Conservation (phyloP, 2,888 invertebrate genomes). For the Agriotes lineatus region DNA sequence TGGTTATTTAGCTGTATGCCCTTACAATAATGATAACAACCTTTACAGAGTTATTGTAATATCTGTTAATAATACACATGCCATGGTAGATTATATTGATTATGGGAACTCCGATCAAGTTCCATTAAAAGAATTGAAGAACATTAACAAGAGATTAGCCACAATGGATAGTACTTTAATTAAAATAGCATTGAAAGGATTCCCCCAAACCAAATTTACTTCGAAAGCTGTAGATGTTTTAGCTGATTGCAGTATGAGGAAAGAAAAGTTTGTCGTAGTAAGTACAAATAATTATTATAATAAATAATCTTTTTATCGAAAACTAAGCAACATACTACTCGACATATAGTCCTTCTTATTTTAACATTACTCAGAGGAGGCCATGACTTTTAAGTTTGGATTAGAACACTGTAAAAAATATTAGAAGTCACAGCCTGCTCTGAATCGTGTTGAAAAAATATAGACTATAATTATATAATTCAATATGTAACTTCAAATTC, state of each 20-base stretch:
- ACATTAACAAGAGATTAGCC: slow-evolving; percentile 52
- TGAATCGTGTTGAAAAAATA: no score
- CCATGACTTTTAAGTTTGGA: no score
- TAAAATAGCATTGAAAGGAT: slow-evolving; percentile 46
- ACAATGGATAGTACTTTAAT: slow-evolving; percentile 46
- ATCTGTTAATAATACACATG: slow-evolving; percentile 43
- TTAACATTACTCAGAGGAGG: no score
- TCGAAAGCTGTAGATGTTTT: slow-evolving; percentile 34
- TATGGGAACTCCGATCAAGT: slow-evolving; percentile 51
- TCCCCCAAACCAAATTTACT: slow-evolving; percentile 36
- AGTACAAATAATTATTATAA: no score
- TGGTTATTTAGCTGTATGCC: slow-evolving; percentile 54
- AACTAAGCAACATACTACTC: no score
- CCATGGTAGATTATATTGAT: slow-evolving; percentile 55
- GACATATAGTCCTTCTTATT: no score
- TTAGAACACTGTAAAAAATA: no score
- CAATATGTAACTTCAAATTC: no score
- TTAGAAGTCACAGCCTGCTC: no score
- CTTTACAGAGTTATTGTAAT: slow-evolving; percentile 53
- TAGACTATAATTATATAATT: no score
- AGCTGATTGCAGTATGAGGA: slow-evolving; percentile 6
- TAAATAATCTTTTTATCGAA: no score
- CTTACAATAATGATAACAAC: slow-evolving; percentile 46
- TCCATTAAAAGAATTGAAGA: slow-evolving; percentile 50
- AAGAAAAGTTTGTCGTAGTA: slow-evolving; percentile 44